A percentile compares a stretch with the other conserved stretches of the same genome.
Conservation (phyloP, 2,888 invertebrate genomes). For the Hoplodrina ambigua region DNA sequence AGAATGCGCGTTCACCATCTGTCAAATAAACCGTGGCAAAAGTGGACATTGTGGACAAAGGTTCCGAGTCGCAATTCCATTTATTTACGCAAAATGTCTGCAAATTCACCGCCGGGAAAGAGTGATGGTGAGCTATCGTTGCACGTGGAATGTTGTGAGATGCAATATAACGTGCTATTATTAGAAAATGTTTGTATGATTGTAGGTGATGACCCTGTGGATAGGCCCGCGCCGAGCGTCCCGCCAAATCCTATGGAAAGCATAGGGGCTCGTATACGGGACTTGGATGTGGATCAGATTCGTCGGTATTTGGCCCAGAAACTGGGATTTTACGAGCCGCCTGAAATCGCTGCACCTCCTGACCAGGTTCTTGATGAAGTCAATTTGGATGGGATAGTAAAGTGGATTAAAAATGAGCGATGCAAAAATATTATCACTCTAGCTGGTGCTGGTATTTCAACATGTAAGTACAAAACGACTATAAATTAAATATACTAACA, state of each 20-base stretch:
- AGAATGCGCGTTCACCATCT: constrained; percentile 80
- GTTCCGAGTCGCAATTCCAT: constrained; percentile 82
- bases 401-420: constrained; percentile 94
- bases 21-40: constrained; percentile 83
- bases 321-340: constrained; percentile 90
- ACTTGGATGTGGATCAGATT: constrained; percentile 91
- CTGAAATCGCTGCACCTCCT: constrained; percentile 75
- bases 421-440: constrained; percentile 97
- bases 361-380: constrained; percentile 92
- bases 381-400: constrained; percentile 94
- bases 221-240: constrained; percentile 71
- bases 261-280: constrained; percentile 80
- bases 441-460: constrained; percentile 99
- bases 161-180: constrained; percentile 40
- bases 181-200: constrained; percentile 60
- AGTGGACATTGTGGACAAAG: constrained; percentile 83
- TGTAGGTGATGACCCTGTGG: constrained; percentile 77
- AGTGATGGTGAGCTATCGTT: constrained; percentile 79
- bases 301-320: constrained; percentile 92
- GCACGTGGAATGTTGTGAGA: constrained; percentile 6
- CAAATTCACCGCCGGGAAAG: constrained; percentile 86
- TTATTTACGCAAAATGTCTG: constrained; percentile 84
- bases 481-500: not conserved
- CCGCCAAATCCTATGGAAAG: constrained; percentile 84
- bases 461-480: constrained; percentile 92